Base-by-base conservation (phyloP, 2,888 invertebrate genomes). In the Caenorhabditis imperialis region DNA sequence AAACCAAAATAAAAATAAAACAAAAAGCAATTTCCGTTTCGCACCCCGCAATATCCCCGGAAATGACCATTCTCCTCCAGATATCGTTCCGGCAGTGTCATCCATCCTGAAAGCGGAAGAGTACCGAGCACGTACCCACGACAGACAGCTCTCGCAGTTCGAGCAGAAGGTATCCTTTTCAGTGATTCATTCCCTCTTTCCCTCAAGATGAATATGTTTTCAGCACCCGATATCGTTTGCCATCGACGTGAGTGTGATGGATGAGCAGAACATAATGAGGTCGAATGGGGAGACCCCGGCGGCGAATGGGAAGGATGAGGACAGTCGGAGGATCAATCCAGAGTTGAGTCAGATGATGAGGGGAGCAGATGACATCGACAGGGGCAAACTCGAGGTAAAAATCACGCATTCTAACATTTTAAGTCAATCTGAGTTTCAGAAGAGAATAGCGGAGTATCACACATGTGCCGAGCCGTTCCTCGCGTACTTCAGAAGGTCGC, bases 341-440 rank as follows among this genome's bases (percentile, higher is more conserved):
- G 86, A 86, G 45, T 44, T 85, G 69, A 81, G 69, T 48, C 78
- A 82, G 22, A 83, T 84, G 57, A 71, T 85, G 37, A 79, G 79
- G 45, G 83, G 84, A 12, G 78, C 83, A 23, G 87, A 87, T 62
- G 87, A 88, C 44, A 82, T 85, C 23, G 87, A 87, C 54, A 85
- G 82, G 35, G 85, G 84, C 1, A 75, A 84, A 55, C 48, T 85
- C 40, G 85, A 87, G 79, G 81, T 82, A 33, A 33, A 25, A 8
- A 8, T 14, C 35, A 35, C n/a, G 20, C 2, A 6, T 8, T n/a
- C 3, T 37, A 37, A 25, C 25, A 3, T n/a, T 16, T 50, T 23
- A n/a, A 8, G 22, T 61, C 7, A 6, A 37, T n/a, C 6, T 22
- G 0, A 8, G 12, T 65, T 84, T 62, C 60, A 86, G 86, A 83